These are phyloP conservation scores for Pseudanteris insignis DNA, from an alignment of 2,888 invertebrate species.

Conservation along the genomic window DNA sequence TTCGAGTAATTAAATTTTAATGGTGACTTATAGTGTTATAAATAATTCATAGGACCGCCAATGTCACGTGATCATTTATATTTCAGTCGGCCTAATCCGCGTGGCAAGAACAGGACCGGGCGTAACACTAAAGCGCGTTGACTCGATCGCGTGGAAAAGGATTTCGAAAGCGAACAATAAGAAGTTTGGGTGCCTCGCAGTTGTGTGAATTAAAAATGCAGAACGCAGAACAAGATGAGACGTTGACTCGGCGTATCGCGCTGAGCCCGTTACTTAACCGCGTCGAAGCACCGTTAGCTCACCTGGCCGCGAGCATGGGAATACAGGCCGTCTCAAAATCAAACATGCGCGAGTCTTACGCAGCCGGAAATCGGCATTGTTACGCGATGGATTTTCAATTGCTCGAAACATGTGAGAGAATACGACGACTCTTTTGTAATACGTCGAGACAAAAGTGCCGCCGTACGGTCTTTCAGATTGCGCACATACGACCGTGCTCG, in stretches of 20 bases:
- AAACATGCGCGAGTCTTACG: conserved; percentile 22
- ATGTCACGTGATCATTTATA: conserved; percentile 9
- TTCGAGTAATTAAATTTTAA: too few species aligned
- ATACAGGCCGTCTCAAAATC: conserved; percentile 54
- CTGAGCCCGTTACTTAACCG: conserved; percentile 65
- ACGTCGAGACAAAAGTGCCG: too few species aligned
- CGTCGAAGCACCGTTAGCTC: conserved; percentile 64
- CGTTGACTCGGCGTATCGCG: conserved; percentile 47
- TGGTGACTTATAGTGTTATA: conserved; percentile 13
- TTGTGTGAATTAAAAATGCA: conserved; percentile 53
- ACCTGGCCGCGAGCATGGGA: conserved; percentile 62
- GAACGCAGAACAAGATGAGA: conserved; percentile 14
- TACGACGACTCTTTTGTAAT: too few species aligned
- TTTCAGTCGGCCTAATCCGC: conserved; percentile 17
- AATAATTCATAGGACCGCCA: conserved; percentile 25
- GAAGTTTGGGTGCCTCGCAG: conserved; percentile 29
- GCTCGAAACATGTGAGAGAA: conserved; percentile 27
- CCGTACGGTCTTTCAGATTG: too few species aligned
- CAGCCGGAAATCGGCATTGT: conserved; percentile 37
- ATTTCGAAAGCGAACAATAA: conserved; percentile 18
- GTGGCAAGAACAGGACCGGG: neutral
- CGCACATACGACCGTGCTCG: too few species aligned
- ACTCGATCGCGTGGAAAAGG: conserved; percentile 24
- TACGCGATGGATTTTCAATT: conserved; percentile 28
- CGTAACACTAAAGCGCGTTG: too few species aligned